These are phyloP conservation scores for Bambusicola thoracicus DNA, from an alignment of 2,113 vertebrate species.

Conservation along the genomic window DNA sequence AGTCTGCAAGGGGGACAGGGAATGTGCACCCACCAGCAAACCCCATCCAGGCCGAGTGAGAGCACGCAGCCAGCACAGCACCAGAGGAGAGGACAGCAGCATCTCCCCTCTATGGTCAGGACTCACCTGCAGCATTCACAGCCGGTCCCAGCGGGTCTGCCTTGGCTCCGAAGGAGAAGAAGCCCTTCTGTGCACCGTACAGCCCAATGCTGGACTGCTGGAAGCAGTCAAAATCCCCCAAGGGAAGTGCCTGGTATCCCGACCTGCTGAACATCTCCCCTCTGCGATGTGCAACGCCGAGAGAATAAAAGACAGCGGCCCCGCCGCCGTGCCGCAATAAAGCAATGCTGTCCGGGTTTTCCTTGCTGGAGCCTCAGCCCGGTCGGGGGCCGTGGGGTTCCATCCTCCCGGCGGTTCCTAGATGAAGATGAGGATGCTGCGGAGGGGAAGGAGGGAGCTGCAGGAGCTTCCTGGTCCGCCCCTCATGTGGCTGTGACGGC, in stretches of 20 bases:
- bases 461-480: neutral
- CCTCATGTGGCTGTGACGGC: conserved; percentile 33
- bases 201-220: conserved; percentile 76
- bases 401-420: neutral
- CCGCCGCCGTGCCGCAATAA: neutral
- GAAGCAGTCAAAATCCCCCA: conserved; percentile 75
- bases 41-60: fast-evolving
- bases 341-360: neutral
- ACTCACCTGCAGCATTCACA: conserved; percentile 56
- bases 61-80: fast-evolving
- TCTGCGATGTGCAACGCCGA: fast-evolving
- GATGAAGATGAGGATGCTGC: neutral
- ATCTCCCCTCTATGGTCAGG: neutral
- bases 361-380: neutral
- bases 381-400: neutral
- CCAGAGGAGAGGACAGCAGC: neutral
- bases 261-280: conserved; percentile 76
- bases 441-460: neutral
- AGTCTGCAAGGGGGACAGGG: conserved; percentile 59
- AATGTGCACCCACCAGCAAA: neutral
- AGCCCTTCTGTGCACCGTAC: conserved; percentile 68
- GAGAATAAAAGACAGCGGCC: neutral
- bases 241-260: conserved; percentile 78
- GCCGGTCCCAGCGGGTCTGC: conserved; percentile 26
- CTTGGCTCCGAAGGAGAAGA: conserved; percentile 26